Conservation (phyloP, 2,888 invertebrate species). For the Drosophila fulvimacula region DNA sequence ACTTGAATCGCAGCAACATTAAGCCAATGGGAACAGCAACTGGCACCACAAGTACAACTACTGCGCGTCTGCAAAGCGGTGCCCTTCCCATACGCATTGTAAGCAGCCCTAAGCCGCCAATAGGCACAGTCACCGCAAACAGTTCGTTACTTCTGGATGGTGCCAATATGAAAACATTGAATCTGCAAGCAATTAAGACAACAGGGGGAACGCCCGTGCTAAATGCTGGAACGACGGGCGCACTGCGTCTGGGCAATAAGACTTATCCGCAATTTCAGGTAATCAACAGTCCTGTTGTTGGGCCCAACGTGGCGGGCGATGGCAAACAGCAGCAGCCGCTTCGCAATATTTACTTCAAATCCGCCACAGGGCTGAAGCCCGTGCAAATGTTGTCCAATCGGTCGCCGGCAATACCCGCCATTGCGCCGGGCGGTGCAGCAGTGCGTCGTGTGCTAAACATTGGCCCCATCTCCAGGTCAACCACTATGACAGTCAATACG, state of each 20-base stretch:
- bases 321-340: slow-evolving; percentile 43
- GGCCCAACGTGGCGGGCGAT: slow-evolving; percentile 31
- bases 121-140: slow-evolving; percentile 22
- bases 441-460: slow-evolving; percentile 65
- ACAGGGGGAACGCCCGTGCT: slow-evolving; percentile 17
- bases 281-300: slow-evolving; percentile 46
- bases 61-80: slow-evolving; percentile 73
- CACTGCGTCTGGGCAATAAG: slow-evolving; percentile 58
- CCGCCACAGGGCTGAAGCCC: slow-evolving; percentile 60
- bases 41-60: slow-evolving; percentile 41
- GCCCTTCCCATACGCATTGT: slow-evolving; percentile 62
- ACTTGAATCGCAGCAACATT: slow-evolving; percentile 83
- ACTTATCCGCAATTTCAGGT: slow-evolving; percentile 61
- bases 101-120: slow-evolving; percentile 41
- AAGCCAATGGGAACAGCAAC: slow-evolving; percentile 81
- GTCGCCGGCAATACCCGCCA: slow-evolving; percentile 32
- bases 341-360: slow-evolving; percentile 61
- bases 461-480: slow-evolving; percentile 47
- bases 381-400: slow-evolving; percentile 62
- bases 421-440: slow-evolving; percentile 49
- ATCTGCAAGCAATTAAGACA: slow-evolving; percentile 60
- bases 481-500: slow-evolving; percentile 31
- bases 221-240: slow-evolving; percentile 18
- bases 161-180: slow-evolving; percentile 50
- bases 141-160: slow-evolving; percentile 51